A percentile compares a stretch with the other conserved stretches of the same genome.
Evolutionary conservation across 2,113 vertebrate genomes (phyloP).

Genomic region (Stegostoma tigrinum): DNA sequence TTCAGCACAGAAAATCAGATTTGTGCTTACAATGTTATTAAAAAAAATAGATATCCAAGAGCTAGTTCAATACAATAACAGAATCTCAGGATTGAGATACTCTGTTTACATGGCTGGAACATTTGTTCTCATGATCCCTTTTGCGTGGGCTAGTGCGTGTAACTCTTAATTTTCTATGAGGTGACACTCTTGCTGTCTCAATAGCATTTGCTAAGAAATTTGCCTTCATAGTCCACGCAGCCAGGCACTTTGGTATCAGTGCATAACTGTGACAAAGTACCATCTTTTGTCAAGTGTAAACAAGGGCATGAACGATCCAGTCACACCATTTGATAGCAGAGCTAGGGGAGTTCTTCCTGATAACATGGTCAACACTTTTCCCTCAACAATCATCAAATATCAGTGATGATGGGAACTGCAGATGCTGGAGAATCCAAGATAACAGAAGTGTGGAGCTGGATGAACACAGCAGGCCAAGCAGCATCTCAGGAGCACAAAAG

Average conservation of each 20-base stretch:
- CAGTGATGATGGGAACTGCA: too few relatives aligned
- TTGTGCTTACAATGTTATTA: constrained; percentile 11
- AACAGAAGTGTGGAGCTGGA: too few relatives aligned
- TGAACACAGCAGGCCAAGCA: too few relatives aligned
- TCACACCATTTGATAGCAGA: neutral
- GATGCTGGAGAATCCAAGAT: too few relatives aligned
- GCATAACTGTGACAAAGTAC: neutral
- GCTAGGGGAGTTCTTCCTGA: neutral
- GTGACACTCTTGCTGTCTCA: neutral
- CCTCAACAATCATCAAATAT: neutral
- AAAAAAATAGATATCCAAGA: neutral
- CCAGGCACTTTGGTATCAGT: too few relatives aligned
- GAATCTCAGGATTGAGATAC: neutral
- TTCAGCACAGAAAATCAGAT: constrained; percentile 13
- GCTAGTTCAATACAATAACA: neutral
- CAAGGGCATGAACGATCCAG: neutral
- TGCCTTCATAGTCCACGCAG: neutral
- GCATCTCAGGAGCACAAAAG: too few relatives aligned
- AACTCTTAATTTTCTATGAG: neutral
- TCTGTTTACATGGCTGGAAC: neutral
- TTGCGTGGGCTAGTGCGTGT: neutral
- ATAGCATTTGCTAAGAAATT: neutral
- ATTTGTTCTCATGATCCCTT: neutral
- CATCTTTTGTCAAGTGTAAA: neutral
- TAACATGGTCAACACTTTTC: neutral